phyloP scores from a whole-genome alignment of 35 echinoderm and acorn worm species.

The Hemicentrotus pulcherrimus region DNA sequence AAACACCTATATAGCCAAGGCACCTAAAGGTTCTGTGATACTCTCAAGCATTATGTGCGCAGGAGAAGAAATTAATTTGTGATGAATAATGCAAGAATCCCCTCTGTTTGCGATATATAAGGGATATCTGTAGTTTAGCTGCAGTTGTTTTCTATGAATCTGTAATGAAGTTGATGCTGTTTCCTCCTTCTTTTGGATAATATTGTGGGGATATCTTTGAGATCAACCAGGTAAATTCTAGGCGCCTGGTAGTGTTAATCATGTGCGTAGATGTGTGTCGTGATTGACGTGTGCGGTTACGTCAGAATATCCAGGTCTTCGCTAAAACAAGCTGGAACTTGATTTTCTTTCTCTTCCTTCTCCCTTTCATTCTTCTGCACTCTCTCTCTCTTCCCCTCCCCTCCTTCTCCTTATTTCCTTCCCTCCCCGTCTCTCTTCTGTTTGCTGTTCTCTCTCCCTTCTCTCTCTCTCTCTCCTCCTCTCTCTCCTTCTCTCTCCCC shows the following conservation, averaged over 20 bases:
- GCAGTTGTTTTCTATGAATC: constrained; percentile 4
- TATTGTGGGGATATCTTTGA: neutral
- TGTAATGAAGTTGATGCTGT: neutral
- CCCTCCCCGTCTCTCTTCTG: too few relatives aligned
- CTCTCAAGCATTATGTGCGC: neutral
- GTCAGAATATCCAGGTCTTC: constrained; percentile 16
- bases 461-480: too few relatives aligned
- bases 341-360: neutral
- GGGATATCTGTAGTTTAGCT: neutral
- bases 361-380: neutral
- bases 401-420: too few relatives aligned
- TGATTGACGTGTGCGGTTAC: neutral
- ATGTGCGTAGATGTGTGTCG: constrained; percentile 1
- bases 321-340: neutral
- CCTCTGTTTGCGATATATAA: neutral
- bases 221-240: neutral
- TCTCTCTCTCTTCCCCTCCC: too few relatives aligned
- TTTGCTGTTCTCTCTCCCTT: too few relatives aligned
- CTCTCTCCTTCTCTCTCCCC: too few relatives aligned
- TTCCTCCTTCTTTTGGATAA: neutral
- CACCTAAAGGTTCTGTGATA: neutral
- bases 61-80: neutral
- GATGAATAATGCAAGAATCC: neutral
- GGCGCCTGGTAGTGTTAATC: neutral
- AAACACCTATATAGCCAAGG: neutral